Conservation (phyloP, 1,140 invertebrate genomes). For the Adoxophyes honmai region DNA sequence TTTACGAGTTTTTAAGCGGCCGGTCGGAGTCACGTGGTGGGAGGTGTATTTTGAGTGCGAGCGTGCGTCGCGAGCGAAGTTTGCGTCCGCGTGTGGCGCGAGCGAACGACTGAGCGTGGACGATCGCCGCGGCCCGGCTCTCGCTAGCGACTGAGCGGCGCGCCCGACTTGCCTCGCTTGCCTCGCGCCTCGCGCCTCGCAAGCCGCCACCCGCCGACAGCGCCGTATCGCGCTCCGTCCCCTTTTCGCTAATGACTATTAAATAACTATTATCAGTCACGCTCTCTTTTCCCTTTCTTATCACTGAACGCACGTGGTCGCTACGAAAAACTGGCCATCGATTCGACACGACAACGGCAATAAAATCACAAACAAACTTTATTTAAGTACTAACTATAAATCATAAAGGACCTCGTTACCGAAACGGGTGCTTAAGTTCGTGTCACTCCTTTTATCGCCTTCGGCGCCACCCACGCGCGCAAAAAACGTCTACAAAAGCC, state of each 20-base stretch:
- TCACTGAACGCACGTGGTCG: constrained; percentile 60
- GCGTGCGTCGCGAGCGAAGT: constrained; percentile 59
- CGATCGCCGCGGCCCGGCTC: constrained; percentile 68
- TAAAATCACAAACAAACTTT: background rate
- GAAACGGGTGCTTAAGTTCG: background rate
- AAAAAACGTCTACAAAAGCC: constrained; percentile 56
- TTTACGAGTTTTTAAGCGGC: constrained; percentile 71
- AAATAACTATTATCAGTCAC: constrained; percentile 70
- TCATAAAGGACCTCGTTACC: constrained; percentile 11
- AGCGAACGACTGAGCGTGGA: constrained; percentile 45
- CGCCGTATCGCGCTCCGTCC: constrained; percentile 67
- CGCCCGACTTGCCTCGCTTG: constrained; percentile 35
- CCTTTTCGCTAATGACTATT: constrained; percentile 75
- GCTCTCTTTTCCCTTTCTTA: constrained; percentile 69
- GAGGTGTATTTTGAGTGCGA: constrained; percentile 34
- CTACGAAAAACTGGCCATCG: constrained; percentile 2
- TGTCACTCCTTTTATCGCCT: constrained; percentile 15
- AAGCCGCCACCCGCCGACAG: constrained; percentile 53
- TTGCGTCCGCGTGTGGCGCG: constrained; percentile 50
- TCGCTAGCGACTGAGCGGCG: constrained; percentile 67
- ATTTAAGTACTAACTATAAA: constrained; percentile 3
- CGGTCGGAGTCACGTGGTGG: constrained; percentile 34
- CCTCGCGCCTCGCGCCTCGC: constrained; percentile 59
- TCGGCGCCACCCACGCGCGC: constrained; percentile 18
- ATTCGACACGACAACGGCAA: background rate